Evolutionary conservation across 2,113 vertebrate species (phyloP).

Genomic region (Corydoras maculifer): DNA sequence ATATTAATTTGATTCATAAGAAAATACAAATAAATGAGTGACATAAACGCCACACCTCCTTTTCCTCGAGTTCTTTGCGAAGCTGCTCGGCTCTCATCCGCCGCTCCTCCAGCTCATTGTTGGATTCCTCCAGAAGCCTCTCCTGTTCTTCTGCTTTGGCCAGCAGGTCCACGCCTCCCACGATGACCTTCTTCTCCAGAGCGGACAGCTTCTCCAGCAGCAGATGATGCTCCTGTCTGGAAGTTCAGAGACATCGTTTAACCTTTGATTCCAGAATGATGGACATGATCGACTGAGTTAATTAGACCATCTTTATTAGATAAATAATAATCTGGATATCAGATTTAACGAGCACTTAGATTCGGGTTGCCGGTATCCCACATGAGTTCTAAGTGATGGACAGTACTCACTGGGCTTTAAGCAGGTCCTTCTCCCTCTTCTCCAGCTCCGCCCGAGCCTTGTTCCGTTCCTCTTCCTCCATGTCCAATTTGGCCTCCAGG

Average conservation of each 20-base stretch:
- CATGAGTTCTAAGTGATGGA: no score
- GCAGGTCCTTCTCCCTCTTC: slow-evolving; percentile 92
- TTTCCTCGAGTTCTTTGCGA: slow-evolving; percentile 92
- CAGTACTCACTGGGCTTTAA: slow-evolving; percentile 87
- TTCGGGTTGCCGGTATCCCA: no score
- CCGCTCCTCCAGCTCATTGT: slow-evolving; percentile 89
- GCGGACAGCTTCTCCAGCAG: slow-evolving; percentile 88
- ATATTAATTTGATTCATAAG: neutral
- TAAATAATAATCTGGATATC: neutral
- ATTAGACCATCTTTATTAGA: no score
- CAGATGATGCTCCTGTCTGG: slow-evolving; percentile 90
- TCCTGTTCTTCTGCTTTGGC: slow-evolving; percentile 98
- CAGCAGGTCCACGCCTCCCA: slow-evolving; percentile 93
- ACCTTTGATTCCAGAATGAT: neutral
- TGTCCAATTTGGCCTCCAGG: slow-evolving; percentile 95
- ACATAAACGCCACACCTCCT: slow-evolving; percentile 70
- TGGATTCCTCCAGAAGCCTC: slow-evolving; percentile 95
- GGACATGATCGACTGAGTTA: no score
- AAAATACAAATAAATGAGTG: neutral
- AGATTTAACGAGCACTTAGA: no score
- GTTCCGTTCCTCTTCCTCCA: slow-evolving; percentile 98
- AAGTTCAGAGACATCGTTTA: slow-evolving; percentile 35
- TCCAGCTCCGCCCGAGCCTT: slow-evolving; percentile 94
- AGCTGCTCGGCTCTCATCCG: slow-evolving; percentile 88
- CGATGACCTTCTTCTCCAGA: slow-evolving; percentile 95